A percentile compares a stretch with the other conserved stretches of the same genome.
Evolutionary conservation across 2,797 vertebrate genomes (phyloP).

Genomic region (Carapus acus): DNA sequence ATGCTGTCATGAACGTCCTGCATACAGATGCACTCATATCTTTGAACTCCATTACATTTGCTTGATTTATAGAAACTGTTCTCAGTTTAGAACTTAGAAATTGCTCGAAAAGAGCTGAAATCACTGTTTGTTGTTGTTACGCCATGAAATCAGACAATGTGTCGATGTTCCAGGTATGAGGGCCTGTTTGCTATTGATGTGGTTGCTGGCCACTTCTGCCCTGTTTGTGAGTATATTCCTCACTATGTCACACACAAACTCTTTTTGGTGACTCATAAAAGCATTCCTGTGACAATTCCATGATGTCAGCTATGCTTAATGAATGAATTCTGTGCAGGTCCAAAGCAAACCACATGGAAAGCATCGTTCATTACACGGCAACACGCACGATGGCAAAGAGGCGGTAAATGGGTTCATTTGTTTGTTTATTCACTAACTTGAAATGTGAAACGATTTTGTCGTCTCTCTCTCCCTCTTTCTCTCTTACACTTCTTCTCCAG

Average conservation of each 20-base stretch:
- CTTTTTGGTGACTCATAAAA: too few species aligned
- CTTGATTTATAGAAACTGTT: too few species aligned
- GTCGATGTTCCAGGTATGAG: slow-evolving; percentile 66
- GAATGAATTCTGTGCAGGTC: slow-evolving; percentile 54
- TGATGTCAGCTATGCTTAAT: too few species aligned
- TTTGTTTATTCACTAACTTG: not conserved
- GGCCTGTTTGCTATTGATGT: slow-evolving; percentile 55
- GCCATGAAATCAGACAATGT: too few species aligned
- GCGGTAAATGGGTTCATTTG: slow-evolving; percentile 52
- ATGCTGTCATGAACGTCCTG: slow-evolving; percentile 43
- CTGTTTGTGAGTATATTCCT: slow-evolving; percentile 61
- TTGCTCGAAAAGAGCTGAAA: too few species aligned
- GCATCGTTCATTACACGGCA: slow-evolving; percentile 51
- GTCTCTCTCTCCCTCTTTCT: not conserved
- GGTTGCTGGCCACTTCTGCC: slow-evolving; percentile 61
- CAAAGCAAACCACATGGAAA: slow-evolving; percentile 64
- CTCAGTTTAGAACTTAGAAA: too few species aligned
- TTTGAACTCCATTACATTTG: slow-evolving; percentile 32
- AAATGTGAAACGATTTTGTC: not conserved
- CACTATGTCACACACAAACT: too few species aligned
- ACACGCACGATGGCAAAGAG: slow-evolving; percentile 47
- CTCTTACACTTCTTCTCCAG: too few species aligned
- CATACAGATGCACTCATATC: slow-evolving; percentile 57
- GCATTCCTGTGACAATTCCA: too few species aligned
- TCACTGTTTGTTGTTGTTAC: too few species aligned